These are phyloP conservation scores for Anser cygnoides DNA, from an alignment of 2,113 vertebrate species.

Conservation along the genomic window DNA sequence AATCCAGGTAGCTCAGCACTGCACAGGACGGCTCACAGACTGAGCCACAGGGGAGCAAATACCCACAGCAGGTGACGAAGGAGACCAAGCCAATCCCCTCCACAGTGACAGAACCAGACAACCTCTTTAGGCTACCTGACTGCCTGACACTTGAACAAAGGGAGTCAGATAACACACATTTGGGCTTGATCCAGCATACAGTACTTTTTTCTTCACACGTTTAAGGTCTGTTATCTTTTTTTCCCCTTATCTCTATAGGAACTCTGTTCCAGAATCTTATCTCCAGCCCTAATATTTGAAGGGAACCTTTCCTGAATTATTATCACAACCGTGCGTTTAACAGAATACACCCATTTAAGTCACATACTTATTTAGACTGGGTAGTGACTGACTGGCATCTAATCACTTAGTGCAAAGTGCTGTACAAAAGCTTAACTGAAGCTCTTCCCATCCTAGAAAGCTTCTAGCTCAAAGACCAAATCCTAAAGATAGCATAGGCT, in stretches of 20 bases:
- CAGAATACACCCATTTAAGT: neutral
- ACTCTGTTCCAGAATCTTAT: neutral
- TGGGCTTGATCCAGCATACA: neutral
- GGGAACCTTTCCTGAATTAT: neutral
- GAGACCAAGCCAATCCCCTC: neutral
- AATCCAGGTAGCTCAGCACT: neutral
- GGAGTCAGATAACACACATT: neutral
- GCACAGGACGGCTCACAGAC: accelerated
- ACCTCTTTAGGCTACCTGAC: neutral
- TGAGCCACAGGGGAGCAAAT: neutral
- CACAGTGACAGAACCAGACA: neutral
- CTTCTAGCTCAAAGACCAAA: conserved; percentile 1
- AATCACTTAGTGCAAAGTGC: neutral
- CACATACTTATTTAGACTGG: neutral
- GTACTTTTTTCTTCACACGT: neutral
- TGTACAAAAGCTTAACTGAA: neutral
- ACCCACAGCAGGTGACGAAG: neutral
- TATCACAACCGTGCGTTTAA: neutral
- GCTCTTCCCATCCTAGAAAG: neutral
- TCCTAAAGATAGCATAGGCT: neutral
- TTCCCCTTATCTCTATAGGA: neutral
- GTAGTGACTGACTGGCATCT: neutral
- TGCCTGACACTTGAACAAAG: neutral
- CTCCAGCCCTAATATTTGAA: neutral
- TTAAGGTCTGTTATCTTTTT: neutral